Conservation (phyloP, 2,797 vertebrate species). For the Podargus strigoides region DNA sequence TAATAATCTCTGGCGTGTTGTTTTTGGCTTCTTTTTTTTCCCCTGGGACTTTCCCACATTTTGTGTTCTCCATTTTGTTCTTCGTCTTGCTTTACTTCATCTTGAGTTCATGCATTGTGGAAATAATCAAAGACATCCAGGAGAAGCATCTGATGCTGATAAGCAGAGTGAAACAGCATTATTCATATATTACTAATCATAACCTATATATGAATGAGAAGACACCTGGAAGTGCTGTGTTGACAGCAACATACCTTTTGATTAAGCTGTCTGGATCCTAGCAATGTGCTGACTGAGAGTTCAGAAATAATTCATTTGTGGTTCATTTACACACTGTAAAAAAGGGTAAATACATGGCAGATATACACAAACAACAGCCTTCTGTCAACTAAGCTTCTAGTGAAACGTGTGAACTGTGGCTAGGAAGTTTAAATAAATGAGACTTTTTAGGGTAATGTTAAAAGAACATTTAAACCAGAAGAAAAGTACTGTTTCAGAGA, state of each 20-base stretch:
- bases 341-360: constrained; percentile 30
- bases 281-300: constrained; percentile 15
- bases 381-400: neutral
- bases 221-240: neutral
- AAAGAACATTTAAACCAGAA: neutral
- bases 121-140: constrained; percentile 60
- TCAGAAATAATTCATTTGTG: constrained; percentile 31
- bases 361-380: constrained; percentile 1
- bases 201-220: constrained; percentile 22
- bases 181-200: constrained; percentile 48
- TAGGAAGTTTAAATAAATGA: neutral
- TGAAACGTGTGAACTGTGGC: neutral
- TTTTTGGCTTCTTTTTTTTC: neutral
- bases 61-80: constrained; percentile 7
- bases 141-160: constrained; percentile 35
- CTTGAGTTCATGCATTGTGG: constrained; percentile 16
- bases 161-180: constrained; percentile 45
- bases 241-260: constrained; percentile 46
- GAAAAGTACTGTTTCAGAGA: neutral
- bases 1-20: neutral
- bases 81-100: constrained; percentile 8
- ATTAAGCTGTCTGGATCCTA: constrained; percentile 41
- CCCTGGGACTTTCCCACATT: neutral
- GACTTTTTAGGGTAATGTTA: neutral
- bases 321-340: constrained; percentile 4